These are phyloP conservation scores for Hipposideros armiger DNA, from an alignment of 2,113 vertebrate genomes.

Conservation along the genomic window DNA sequence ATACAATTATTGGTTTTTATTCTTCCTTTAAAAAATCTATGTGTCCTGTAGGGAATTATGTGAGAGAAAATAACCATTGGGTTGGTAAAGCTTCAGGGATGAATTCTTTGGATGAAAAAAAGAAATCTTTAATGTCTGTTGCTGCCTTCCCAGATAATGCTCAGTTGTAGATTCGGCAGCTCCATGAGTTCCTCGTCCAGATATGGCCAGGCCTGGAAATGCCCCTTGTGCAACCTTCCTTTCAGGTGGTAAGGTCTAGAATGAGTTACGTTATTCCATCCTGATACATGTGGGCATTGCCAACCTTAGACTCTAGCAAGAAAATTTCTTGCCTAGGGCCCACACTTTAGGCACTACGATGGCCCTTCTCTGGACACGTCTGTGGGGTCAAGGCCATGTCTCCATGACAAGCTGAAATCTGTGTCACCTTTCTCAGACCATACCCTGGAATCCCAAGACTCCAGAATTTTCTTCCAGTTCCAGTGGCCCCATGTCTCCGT, in stretches of 20 bases:
- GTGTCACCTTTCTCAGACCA: neutral
- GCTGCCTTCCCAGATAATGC: neutral
- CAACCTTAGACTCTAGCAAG: neutral
- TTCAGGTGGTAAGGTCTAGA: neutral
- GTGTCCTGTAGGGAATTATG: neutral
- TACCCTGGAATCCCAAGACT: neutral
- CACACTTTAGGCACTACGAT: neutral
- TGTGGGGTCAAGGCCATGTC: neutral
- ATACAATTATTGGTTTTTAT: neutral
- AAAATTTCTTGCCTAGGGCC: neutral
- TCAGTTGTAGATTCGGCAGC: neutral
- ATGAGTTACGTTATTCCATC: neutral
- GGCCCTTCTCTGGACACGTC: neutral
- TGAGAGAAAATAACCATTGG: neutral
- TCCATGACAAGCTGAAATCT: neutral
- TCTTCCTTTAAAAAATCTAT: neutral
- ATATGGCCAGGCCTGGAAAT: neutral
- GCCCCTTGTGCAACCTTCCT: accelerated
- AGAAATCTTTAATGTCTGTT: neutral
- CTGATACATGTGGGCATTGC: neutral
- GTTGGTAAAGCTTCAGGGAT: neutral
- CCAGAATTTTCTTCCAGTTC: neutral
- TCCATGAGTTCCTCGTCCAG: neutral
- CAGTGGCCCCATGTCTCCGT: neutral
- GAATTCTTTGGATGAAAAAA: neutral